Evolutionary conservation across 2,113 vertebrate species (phyloP).

Genomic region (Nettapus auritus): DNA sequence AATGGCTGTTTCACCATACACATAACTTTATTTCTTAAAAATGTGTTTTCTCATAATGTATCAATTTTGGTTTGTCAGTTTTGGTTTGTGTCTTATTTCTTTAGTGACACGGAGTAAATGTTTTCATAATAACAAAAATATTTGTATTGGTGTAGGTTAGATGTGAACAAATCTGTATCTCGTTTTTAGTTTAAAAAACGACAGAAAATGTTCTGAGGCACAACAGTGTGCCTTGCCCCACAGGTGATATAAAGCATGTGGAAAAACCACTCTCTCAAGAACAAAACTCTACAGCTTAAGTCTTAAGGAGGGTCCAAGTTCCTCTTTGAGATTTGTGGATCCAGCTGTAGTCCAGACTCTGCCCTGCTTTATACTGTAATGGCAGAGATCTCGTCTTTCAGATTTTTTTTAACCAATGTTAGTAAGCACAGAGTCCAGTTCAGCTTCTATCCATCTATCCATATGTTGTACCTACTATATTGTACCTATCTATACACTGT

Average conservation of each 20-base stretch:
- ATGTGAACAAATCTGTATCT: neutral
- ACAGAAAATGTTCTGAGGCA: neutral
- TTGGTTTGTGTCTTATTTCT: neutral
- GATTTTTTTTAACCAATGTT: neutral
- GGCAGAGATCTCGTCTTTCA: neutral
- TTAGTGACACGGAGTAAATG: neutral
- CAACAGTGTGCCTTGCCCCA: neutral
- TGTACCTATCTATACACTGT: neutral
- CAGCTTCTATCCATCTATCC: neutral
- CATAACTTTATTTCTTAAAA: neutral
- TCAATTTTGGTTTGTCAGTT: rapidly evolving
- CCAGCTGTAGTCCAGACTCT: neutral
- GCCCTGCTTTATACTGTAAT: too few relatives aligned
- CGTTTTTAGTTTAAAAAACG: neutral
- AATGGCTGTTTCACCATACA: neutral
- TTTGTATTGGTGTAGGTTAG: neutral
- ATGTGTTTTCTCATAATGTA: neutral
- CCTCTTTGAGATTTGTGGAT: neutral
- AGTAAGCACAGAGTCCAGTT: neutral
- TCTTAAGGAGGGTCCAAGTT: neutral
- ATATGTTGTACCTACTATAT: neutral
- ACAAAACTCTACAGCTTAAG: neutral
- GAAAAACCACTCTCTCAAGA: neutral
- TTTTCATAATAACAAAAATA: neutral
- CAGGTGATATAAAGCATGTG: neutral